These are phyloP conservation scores for Oxycera nigricornis DNA, from an alignment of 2,888 invertebrate species.

Conservation along the genomic window DNA sequence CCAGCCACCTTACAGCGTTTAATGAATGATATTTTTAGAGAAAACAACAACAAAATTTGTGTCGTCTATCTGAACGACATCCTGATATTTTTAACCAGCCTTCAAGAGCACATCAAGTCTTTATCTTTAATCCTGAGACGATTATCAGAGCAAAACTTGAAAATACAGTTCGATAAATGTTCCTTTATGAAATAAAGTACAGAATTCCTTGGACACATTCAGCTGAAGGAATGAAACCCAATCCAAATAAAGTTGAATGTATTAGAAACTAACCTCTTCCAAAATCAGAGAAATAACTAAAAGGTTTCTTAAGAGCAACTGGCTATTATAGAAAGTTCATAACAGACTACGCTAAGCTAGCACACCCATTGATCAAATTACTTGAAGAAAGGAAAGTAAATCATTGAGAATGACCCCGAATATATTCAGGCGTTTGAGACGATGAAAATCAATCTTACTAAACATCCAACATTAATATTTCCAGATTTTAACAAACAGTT, in stretches of 20 bases:
- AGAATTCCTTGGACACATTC: conserved; percentile 38
- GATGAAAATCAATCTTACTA: conserved; percentile 32
- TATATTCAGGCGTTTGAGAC: conserved; percentile 45
- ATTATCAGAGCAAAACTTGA: too few relatives aligned
- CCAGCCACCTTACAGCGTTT: background rate
- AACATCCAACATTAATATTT: conserved; percentile 40
- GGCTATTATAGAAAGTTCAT: conserved; percentile 44
- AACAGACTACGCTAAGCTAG: conserved; percentile 42
- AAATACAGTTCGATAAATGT: conserved; percentile 39
- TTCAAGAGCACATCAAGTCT: background rate
- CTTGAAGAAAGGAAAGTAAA: conserved; percentile 43
- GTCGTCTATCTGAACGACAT: background rate
- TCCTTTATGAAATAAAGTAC: conserved; percentile 38
- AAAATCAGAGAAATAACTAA: conserved; percentile 44
- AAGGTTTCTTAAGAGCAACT: conserved; percentile 43
- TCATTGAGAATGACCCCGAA: conserved; percentile 42
- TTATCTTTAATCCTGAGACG: too few relatives aligned
- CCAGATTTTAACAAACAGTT: conserved; percentile 39
- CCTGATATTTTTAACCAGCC: background rate
- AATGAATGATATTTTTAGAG: background rate
- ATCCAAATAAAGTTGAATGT: conserved; percentile 34
- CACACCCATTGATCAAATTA: conserved; percentile 46
- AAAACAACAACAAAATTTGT: background rate
- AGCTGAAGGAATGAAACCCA: conserved; percentile 39
- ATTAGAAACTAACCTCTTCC: conserved; percentile 32